Evolutionary conservation across 2,113 vertebrate species (phyloP).

Genomic region (Asarcornis scutulata): DNA sequence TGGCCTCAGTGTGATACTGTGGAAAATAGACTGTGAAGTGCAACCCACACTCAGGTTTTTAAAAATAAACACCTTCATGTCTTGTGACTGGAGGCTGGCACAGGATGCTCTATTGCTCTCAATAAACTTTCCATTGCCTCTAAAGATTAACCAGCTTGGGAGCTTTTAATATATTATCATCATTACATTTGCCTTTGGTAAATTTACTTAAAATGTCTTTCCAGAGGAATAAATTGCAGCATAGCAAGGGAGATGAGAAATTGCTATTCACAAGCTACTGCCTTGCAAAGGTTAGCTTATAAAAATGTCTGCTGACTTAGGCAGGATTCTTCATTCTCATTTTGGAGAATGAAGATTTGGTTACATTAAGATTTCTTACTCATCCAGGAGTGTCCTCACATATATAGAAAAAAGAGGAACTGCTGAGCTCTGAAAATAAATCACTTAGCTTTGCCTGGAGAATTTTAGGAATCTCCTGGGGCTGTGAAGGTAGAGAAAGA

Average conservation of each 20-base stretch:
- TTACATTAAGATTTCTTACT: background rate
- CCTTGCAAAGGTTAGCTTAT: constrained; percentile 1
- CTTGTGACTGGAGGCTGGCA: background rate
- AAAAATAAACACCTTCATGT: constrained; percentile 10
- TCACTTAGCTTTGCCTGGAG: background rate
- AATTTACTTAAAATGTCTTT: constrained; percentile 28
- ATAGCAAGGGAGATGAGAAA: background rate
- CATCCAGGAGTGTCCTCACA: background rate
- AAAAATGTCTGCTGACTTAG: constrained; percentile 9
- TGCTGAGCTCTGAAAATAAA: background rate
- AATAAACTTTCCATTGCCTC: background rate
- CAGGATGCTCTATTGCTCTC: background rate
- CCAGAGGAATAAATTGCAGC: background rate
- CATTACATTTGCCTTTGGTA: background rate
- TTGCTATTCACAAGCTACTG: background rate
- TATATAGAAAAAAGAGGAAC: background rate
- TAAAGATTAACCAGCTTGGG: constrained; percentile 10
- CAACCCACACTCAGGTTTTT: background rate
- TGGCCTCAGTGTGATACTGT: background rate
- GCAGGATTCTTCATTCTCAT: background rate
- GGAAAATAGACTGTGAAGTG: background rate
- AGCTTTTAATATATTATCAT: constrained; percentile 6
- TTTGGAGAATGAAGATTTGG: background rate
- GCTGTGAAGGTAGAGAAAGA: background rate
- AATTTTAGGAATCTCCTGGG: background rate